Base-by-base conservation (phyloP, 2,888 invertebrate species). In the Sarcophaga subvicina region DNA sequence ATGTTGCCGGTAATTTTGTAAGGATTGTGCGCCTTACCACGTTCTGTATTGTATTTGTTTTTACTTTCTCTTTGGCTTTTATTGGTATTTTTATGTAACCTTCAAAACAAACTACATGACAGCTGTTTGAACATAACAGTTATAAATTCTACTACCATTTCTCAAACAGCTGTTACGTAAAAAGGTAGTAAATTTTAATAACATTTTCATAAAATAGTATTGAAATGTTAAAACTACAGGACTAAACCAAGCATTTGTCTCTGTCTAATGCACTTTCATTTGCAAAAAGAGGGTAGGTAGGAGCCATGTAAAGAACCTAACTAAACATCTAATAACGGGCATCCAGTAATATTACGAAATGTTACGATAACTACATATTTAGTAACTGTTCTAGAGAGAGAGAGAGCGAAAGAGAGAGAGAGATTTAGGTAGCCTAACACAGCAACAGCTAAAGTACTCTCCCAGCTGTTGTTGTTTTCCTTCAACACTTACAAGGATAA, bases 41-140 rank as follows among this genome's bases (percentile, higher is more conserved):
- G 17, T 27, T 5, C n/a, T 71, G 17, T 2, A 3, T 37, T 59
- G 12, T 63, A n/a, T 22, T 64, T 62, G 4, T 60, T 73, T 69
- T 70, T 80, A 70, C 69, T 37, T 37, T 37, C 37, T 37, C 37
- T 37, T 12, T 70, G 63, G 63, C 20, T 25, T 64, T 75, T 22
- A 22, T 72, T 73, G 75, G 45, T 75, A 80, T 83, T 81, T 83
- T 81, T 81, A 87, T 87, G 80, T 87, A 87, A 87, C 86, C 86
- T 87, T 87, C 83, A 87, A 78, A 84, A 78, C 10, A 37, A 8
- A 37, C n/a, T 17, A 17, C 72, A 12, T 84, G 78, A 83, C 83
- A 84, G 84, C 83, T 87, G 86, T 87, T 86, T 84, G 70, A 71
- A 67, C 60, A 67, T 87, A 79, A 79, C 86, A 83, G 82, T 67